Conservation (phyloP, 1,140 invertebrate species). For the Campoletis sonorensis region DNA sequence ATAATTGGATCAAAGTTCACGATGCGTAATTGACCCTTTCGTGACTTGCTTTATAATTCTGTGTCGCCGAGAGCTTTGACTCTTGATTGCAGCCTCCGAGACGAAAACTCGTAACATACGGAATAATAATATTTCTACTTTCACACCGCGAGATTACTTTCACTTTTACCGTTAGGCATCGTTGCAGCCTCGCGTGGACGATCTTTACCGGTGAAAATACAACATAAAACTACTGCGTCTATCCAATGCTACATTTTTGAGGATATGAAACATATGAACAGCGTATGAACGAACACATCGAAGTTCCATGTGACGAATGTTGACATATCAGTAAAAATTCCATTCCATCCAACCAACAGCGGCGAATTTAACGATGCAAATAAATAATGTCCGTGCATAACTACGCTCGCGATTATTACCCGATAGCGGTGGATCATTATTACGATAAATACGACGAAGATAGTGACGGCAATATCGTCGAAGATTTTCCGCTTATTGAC, state of each 20-base stretch:
- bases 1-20: background rate
- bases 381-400: background rate
- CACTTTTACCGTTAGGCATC: constrained; percentile 1
- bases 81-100: background rate
- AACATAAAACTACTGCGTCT: too few species aligned
- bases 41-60: background rate
- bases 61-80: background rate
- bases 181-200: background rate
- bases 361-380: background rate
- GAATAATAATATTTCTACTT: background rate
- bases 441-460: background rate
- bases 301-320: background rate
- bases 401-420: constrained; percentile 1
- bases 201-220: background rate
- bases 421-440: background rate
- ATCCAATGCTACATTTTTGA: too few species aligned
- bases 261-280: background rate
- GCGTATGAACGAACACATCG: background rate
- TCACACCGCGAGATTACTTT: background rate
- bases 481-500: constrained; percentile 16
- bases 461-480: background rate
- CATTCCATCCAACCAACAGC: background rate
- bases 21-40: background rate
- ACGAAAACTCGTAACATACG: background rate
- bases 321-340: background rate